Base-by-base conservation (phyloP, 2,113 vertebrate genomes). In the Pampusana beccarii region DNA sequence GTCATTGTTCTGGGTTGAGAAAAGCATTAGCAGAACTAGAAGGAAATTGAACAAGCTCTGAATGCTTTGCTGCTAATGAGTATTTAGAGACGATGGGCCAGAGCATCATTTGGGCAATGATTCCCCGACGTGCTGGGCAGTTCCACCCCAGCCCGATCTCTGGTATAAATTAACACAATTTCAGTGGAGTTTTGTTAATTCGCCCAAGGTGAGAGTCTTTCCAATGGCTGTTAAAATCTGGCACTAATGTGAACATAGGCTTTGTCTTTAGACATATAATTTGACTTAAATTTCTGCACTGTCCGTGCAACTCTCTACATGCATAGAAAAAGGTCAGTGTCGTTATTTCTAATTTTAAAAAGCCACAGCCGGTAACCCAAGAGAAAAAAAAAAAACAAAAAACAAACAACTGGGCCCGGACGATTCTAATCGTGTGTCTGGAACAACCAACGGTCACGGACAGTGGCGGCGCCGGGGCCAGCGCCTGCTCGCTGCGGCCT, bases 1-100 rank as follows among this genome's bases (percentile, higher is more conserved):
- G 83, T 80, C 83, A 85, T 75, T 92, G 82, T 73, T 91, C 86
- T 80, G 92, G 67, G 79, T 92, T 95, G 92, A 83, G 84, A 94
- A 79, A 78, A 91, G 95, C 73, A 61, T 89, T 79, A 91, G 94
- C 91, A 71, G 90, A 58, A 53, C 42, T 38, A 60, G 46, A 53
- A 93, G 78, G 73, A 56, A 67, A 25, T 38, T 44, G 96, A 80
- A 92, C 82, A 21, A 88, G 92, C 64, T 42, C 4, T n/a, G 81
- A 93, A 34, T 3, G 10, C 88, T 69, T 92, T 60, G 90, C 74
- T 61, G 57, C 78, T 96, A 80, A 75, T 36, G 29, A 96, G 57
- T 3, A 11, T 23, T 78, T 15, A 14, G 57, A 53, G 69, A 73
- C 2, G 33, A 24, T 5, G 29, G 80, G 93, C 78, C 57, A 84